phyloP scores from a whole-genome alignment of 2,113 vertebrate species.

The Rafetus swinhoei region DNA sequence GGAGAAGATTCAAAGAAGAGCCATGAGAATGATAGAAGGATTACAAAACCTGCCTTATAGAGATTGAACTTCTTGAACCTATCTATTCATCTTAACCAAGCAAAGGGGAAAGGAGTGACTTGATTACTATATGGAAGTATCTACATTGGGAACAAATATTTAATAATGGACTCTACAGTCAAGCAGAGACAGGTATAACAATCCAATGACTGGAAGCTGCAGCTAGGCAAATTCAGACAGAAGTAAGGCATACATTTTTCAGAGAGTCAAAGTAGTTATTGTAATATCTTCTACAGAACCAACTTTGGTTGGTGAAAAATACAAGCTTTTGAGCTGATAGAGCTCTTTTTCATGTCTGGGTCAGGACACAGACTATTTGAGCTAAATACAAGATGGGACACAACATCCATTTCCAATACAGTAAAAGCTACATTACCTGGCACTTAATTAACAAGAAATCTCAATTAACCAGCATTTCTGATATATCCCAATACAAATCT shows the following conservation, averaged over 20 bases:
- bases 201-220: background rate
- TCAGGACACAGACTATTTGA: background rate
- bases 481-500: too few species aligned
- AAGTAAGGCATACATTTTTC: background rate
- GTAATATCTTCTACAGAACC: too few species aligned
- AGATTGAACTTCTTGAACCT: background rate
- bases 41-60: background rate
- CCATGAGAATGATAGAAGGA: background rate
- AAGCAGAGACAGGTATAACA: background rate
- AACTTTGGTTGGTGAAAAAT: too few species aligned
- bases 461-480: too few species aligned
- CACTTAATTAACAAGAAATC: too few species aligned
- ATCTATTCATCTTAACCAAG: background rate
- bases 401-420: background rate
- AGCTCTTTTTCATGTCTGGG: background rate
- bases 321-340: background rate
- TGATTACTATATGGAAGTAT: background rate
- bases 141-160: background rate
- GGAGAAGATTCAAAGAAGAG: background rate
- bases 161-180: background rate
- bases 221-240: background rate
- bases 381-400: background rate
- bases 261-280: too few species aligned
- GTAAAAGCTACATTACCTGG: too few species aligned
- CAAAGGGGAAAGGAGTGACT: background rate